Evolutionary conservation across 2,797 vertebrate species (phyloP), one percentile per base, ranked within the genome.

Genomic region (Cyprinella venusta): DNA sequence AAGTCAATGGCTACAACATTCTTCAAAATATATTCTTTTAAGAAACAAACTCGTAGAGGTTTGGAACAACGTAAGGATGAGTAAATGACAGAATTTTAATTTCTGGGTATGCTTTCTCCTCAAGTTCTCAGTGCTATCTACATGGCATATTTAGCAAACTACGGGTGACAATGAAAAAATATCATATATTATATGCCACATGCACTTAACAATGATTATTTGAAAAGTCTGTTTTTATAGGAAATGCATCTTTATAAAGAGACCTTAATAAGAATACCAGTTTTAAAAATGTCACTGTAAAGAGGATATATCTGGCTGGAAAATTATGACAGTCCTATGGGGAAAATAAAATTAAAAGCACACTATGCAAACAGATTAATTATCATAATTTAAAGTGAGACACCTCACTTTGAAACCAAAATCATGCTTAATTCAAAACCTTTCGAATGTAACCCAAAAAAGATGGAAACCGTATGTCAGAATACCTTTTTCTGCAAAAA

Each of bases 101-200:
- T 56, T n/a, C 5, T 5, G 54, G 54, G 54, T 56, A 21, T 10
- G 4, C 21, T 5, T n/a, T n/a, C 54, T 1, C 52, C 19, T 54
- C 3, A 54, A 3, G 2, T 54, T 70, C 67, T 54, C 38, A 52
- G 52, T 79, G 84, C 75, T 48, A 72, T 54, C 36, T 59, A 68
- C 76, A 78, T 82, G 76, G 72, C 70, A 81, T 72, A 64, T 56
- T 67, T 42, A 69, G 72, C 68, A 83, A 36, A 80, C 69, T 42
- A 54, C 61, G 15, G 50, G 56, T 68, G 63, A 63, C 26, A 18
- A 38, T 72, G 50, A 85, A 26, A 79, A 56, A 79, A 30, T 36
- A 84, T 26, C 3, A 82, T 68, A 30, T 30, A 63, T 63, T 52
- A 64, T 75, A 86, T 79, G 84, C 68, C 82, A 84, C 67, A 65